Base-by-base conservation (phyloP, 2,888 invertebrate species). In the Synergus umbraculus region DNA sequence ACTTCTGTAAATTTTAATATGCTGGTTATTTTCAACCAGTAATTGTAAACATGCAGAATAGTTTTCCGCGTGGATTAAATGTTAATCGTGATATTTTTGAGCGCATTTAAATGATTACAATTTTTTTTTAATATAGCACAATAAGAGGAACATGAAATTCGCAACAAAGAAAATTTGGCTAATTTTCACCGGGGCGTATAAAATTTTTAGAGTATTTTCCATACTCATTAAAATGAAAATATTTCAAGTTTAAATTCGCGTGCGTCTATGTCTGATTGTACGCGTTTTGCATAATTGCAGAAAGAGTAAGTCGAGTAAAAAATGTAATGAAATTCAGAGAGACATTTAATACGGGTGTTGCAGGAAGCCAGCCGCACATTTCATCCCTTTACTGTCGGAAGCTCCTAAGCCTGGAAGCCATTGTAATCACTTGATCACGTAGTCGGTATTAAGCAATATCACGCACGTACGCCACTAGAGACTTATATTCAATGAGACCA, bases 371-470 rank as follows among this genome's bases (percentile, higher is more conserved):
- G 54, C 73, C 54, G 37, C 54, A 73, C 43, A 54, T 73, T 80
- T 63, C 29, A 66, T 76, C 76, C 58, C 58, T 66, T 60, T 73
- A 76, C 69, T 46, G 29, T 64, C 15, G 58, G n/a, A 58, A 78
- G 66, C 66, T 46, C 49, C 78, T 83, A 82, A 82, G 82, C 83
- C 76, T 76, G 76, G 81, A 80, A 82, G 83, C 84, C 83, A 82
- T 82, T 83, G 83, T 84, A 84, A 83, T 84, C 82, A 82, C 82
- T 84, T 83, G 80, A 81, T 82, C 82, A 84, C 83, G 80, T 83
- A 84, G 77, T 79, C 79, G 46, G 82, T 81, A 83, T 84, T 84
- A 83, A 85, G 85, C 81, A 81, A 83, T 81, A 85, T 81, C 82
- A 82, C 69, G 80, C 76, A 78, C 77, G 67, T 78, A 76, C 77